Base-by-base conservation (phyloP, 1,140 invertebrate genomes). In the Ditylenchus dipsaci region DNA sequence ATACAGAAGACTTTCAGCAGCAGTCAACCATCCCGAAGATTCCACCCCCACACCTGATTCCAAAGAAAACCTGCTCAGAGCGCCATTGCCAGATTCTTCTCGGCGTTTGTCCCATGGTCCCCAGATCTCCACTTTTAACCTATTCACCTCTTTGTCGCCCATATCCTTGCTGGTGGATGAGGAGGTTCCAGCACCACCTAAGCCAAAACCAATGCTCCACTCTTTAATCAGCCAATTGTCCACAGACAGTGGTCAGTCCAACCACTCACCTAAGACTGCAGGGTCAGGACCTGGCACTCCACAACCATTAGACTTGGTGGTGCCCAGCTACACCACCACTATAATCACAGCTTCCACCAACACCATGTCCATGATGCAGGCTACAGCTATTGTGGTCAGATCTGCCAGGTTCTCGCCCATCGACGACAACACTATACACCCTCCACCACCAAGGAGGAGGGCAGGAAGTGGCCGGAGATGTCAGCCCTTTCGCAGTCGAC, bases 101-200 rank as follows among this genome's bases (percentile, higher is more conserved):
- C 49, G 49, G 3, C 49, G 49, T 5, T 15, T 53, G 1, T 53
- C 49, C 23, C 49, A 53, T 26, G 49, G 49, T 7, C 49, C 49
- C n/a, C n/a, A 53, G n/a, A 53, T 53, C n/a, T 53, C 49, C 9
- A 64, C 1, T 19, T 64, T 64, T 21, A 26, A 26, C 33, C 33
- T 43, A 45, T 30, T 30, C 26, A 21, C 3, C 33, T 23, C 43
- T 47, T 47, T 65, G 19, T 21, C 67, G 13, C 61, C 29, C 60
- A 38, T 63, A n/a, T 66, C 38, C 63, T 23, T 63, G n/a, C 43
- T 33, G 63, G 38, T 68, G 56, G 27, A 61, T 43, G 38, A 45
- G 17, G 42, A 21, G 49, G 1, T 27, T 26, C 49, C 29, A 27
- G 23, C 33, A 65, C 62, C 57, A 64, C 38, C n/a, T 30, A 42